Conservation (phyloP, 2,888 invertebrate species). For the Lottia scabra region DNA sequence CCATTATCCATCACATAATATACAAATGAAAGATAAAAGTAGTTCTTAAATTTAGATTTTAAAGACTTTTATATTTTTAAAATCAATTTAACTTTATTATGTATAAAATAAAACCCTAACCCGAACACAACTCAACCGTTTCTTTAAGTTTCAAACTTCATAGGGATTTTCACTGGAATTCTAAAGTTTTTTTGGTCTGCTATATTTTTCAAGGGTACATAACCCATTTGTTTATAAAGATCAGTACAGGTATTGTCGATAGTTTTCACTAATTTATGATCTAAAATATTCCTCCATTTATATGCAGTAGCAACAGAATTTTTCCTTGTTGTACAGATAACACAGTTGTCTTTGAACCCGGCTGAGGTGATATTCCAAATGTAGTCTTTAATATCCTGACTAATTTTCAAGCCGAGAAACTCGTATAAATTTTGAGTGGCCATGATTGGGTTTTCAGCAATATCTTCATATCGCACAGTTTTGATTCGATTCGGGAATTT, state of each 20-base stretch:
- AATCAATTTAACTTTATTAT: too few species aligned
- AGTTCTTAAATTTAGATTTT: too few species aligned
- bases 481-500: slow-evolving; percentile 16
- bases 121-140: too few species aligned
- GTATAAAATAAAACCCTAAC: too few species aligned
- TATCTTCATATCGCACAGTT: slow-evolving; percentile 28
- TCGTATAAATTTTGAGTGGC: slow-evolving; percentile 15
- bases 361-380: slow-evolving; percentile 26
- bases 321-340: slow-evolving; percentile 18
- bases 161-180: neutral
- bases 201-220: neutral
- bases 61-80: too few species aligned
- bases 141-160: neutral
- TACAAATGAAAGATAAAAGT: too few species aligned
- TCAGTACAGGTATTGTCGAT: neutral
- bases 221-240: neutral
- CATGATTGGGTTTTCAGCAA: slow-evolving; percentile 16
- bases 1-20: too few species aligned
- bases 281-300: slow-evolving; percentile 12
- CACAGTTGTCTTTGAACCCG: neutral
- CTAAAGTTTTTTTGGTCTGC: neutral
- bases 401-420: slow-evolving; percentile 17
- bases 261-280: neutral
- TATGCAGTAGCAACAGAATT: slow-evolving; percentile 20
- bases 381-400: slow-evolving; percentile 5